Percentiles rank a stretch among this genome's conserved stretches.
Evolutionary conservation across 2,888 invertebrate genomes (phyloP).

Genomic region (Macaria notata): DNA sequence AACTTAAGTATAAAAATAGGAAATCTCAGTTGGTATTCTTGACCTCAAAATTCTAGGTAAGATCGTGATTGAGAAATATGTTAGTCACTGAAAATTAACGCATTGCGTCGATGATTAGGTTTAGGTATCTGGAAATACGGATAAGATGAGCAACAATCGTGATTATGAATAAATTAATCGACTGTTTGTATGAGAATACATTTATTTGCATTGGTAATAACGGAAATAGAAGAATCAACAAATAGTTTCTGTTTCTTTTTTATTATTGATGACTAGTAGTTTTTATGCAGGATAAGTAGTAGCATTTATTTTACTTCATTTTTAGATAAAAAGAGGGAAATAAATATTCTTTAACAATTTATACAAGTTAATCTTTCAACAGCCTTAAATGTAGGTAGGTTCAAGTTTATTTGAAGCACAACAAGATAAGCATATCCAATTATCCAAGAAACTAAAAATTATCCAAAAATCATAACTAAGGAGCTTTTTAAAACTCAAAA

Average conservation of each 20-base stretch:
- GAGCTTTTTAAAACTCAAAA: background rate
- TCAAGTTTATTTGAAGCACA: too few species aligned
- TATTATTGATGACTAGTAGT: too few species aligned
- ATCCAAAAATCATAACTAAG: background rate
- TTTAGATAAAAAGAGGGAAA: too few species aligned
- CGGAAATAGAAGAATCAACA: too few species aligned
- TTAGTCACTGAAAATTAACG: slow-evolving; percentile 33
- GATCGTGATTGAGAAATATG: slow-evolving; percentile 33
- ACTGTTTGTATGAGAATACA: slow-evolving; percentile 3
- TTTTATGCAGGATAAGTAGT: too few species aligned
- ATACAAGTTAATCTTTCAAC: too few species aligned
- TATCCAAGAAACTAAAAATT: too few species aligned
- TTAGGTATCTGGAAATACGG: slow-evolving; percentile 25
- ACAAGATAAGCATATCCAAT: too few species aligned
- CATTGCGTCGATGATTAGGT: slow-evolving; percentile 11
- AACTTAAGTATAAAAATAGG: slow-evolving; percentile 30
- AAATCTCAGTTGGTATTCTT: slow-evolving; percentile 29
- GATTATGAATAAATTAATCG: slow-evolving; percentile 15
- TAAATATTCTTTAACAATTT: too few species aligned
- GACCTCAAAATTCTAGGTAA: slow-evolving; percentile 39
- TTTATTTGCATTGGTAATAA: background rate
- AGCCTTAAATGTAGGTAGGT: too few species aligned
- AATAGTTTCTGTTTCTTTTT: too few species aligned
- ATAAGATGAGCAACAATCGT: slow-evolving; percentile 21
- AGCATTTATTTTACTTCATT: too few species aligned